A percentile compares a stretch with the other conserved stretches of the same genome.
Evolutionary conservation across 2,113 vertebrate species (phyloP).

Genomic region (Oncorhynchus masou): DNA sequence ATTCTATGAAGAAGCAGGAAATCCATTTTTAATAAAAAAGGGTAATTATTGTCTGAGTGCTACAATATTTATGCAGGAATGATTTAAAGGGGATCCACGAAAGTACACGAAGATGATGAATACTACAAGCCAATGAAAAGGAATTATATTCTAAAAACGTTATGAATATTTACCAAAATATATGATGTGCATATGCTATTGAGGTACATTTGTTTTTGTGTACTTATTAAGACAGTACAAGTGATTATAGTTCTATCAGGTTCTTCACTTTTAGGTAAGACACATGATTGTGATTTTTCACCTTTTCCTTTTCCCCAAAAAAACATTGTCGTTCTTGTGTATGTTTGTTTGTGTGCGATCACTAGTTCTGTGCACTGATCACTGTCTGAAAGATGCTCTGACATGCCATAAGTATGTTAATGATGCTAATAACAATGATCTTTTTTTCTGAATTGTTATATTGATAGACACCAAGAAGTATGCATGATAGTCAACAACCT

Average conservation of each 20-base stretch:
- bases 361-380: conserved; percentile 7
- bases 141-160: background rate
- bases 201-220: background rate
- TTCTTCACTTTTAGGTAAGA: background rate
- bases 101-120: background rate
- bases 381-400: background rate
- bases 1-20: too few relatives aligned
- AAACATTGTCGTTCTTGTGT: background rate
- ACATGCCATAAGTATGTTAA: background rate
- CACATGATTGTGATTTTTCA: conserved; percentile 15
- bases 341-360: background rate
- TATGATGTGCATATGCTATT: background rate
- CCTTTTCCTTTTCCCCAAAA: background rate
- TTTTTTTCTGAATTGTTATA: too few relatives aligned
- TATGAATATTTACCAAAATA: background rate
- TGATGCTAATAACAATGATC: too few relatives aligned
- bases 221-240: background rate
- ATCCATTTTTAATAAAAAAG: too few relatives aligned
- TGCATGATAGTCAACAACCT: too few relatives aligned
- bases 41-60: too few relatives aligned
- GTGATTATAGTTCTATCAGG: background rate
- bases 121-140: background rate
- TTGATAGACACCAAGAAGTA: too few relatives aligned
- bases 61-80: too few relatives aligned
- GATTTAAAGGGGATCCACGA: background rate